Conservation (phyloP, 2,888 invertebrate species). For the Agrotis clavis region DNA sequence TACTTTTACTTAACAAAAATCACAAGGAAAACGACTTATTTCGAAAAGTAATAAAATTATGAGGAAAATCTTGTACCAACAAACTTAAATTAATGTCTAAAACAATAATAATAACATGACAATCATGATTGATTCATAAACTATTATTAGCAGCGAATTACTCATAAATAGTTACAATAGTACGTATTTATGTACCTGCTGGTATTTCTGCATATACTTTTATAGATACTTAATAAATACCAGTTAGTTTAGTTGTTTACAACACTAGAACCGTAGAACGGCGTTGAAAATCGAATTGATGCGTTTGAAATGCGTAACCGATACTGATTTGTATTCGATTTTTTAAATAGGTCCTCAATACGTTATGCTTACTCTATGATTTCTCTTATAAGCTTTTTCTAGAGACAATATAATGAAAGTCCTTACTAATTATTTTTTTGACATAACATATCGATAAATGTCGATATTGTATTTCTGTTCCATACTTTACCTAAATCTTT, state of each 20-base stretch:
- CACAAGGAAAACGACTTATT: neutral
- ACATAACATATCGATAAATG: no score
- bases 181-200: slow-evolving; percentile 36
- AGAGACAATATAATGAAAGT: no score
- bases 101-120: slow-evolving; percentile 46
- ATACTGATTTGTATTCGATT: slow-evolving; percentile 3
- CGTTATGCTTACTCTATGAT: no score
- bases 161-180: slow-evolving; percentile 48
- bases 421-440: no score
- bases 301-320: neutral
- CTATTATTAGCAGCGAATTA: slow-evolving; percentile 54
- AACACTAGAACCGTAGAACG: slow-evolving; percentile 31
- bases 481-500: neutral
- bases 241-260: slow-evolving; percentile 33
- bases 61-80: slow-evolving; percentile 31
- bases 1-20: neutral
- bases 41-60: neutral
- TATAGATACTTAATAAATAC: slow-evolving; percentile 50
- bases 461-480: neutral
- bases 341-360: neutral
- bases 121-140: slow-evolving; percentile 49
- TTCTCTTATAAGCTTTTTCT: no score
- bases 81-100: slow-evolving; percentile 30
- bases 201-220: slow-evolving; percentile 42
- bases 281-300: slow-evolving; percentile 34